phyloP scores from a whole-genome alignment of 2,888 invertebrate species.

The Caenorhabditis drosophilae region DNA sequence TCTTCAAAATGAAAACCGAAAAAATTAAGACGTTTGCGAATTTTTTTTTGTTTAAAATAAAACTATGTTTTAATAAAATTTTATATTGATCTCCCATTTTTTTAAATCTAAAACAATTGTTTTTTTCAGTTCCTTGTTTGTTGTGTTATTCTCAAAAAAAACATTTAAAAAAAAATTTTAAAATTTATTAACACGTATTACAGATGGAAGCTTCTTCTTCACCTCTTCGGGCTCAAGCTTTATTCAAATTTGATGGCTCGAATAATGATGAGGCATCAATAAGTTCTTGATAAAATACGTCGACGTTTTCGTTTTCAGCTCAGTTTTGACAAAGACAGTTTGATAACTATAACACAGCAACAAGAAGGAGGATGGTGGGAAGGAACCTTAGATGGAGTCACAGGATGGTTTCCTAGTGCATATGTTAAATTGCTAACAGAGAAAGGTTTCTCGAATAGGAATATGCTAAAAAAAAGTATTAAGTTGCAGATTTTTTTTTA shows the following conservation, averaged over 20 bases:
- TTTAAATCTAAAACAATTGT: not conserved
- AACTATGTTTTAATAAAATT: no score
- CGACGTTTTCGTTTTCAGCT: no score
- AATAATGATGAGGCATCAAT: constrained; percentile 93
- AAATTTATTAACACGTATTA: no score
- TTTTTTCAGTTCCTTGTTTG: not conserved
- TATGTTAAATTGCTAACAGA: constrained; percentile 48
- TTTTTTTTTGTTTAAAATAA: no score
- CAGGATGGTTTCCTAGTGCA: constrained; percentile 68
- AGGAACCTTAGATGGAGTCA: constrained; percentile 78
- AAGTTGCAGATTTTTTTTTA: constrained; percentile 38
- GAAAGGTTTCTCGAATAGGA: constrained; percentile 44
- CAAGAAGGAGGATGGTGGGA: constrained; percentile 98
- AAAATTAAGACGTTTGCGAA: no score
- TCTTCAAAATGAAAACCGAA: no score
- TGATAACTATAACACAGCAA: constrained; percentile 90
- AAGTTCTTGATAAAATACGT: no score
- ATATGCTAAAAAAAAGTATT: no score
- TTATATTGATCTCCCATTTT: no score
- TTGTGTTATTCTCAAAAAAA: not conserved
- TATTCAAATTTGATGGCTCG: constrained; percentile 90
- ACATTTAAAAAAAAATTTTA: no score
- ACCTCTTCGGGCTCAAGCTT: no score
- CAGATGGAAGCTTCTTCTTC: constrained; percentile 21
- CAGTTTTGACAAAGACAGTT: constrained; percentile 83